These are phyloP conservation scores for Phalangium opilio DNA, from an alignment of 2,888 invertebrate genomes.

Conservation along the genomic window DNA sequence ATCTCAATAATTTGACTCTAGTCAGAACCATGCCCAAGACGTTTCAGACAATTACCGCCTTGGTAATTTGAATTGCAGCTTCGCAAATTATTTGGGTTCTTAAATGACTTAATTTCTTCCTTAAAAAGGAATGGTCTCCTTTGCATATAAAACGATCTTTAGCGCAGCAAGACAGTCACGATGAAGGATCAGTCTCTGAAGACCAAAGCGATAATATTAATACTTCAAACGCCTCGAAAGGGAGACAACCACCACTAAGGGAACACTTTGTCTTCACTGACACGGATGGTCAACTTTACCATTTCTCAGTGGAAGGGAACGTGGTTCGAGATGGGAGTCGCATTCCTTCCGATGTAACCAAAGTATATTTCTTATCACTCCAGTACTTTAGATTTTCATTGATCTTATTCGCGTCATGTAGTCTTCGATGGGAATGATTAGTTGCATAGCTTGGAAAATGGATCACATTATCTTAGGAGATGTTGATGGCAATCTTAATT, in stretches of 20 bases:
- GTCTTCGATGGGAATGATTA: conserved; percentile 35
- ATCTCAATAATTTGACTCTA: conserved; percentile 35
- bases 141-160: conserved; percentile 9
- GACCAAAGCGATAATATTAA: no score
- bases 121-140: conserved; percentile 20
- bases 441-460: conserved; percentile 34
- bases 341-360: conserved; percentile 33
- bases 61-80: no score
- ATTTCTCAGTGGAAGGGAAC: conserved; percentile 41
- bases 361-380: conserved; percentile 18
- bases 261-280: conserved; percentile 43
- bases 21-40: conserved; percentile 39
- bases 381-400: background rate
- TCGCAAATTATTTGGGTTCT: no score
- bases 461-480: conserved; percentile 41
- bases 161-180: no score
- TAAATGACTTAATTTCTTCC: background rate
- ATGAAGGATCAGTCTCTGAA: no score
- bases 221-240: background rate
- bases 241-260: conserved; percentile 24
- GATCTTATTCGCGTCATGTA: conserved; percentile 18
- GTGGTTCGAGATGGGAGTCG: conserved; percentile 39
- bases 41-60: conserved; percentile 38
- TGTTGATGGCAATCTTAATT: conserved; percentile 38
- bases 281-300: conserved; percentile 38